Evolutionary conservation across 2,797 vertebrate genomes (phyloP), one percentile per base, ranked within the genome.

Genomic region (Microctenopoma stevenorrisi): DNA sequence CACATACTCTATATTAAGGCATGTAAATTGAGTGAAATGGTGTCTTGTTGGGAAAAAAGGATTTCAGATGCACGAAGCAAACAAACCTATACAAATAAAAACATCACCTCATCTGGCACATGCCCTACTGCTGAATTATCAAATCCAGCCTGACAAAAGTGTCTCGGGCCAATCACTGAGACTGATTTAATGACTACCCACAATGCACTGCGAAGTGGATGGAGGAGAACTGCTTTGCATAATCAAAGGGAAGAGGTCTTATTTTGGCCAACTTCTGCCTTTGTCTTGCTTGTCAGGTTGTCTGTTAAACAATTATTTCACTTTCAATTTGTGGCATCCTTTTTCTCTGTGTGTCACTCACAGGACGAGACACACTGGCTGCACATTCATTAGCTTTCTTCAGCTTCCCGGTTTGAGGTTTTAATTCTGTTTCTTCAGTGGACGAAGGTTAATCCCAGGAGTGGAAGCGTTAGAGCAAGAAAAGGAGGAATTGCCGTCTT

Each of bases 101-200:
- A 14, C 14, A 16, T 5, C 14, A 79, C 49, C 67, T 68, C 37
- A 51, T n/a, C 63, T 48, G 35, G 40, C 10, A 46, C 42, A 43
- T 46, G 43, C 43, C 37, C 25, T 15, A 46, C 33, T 18, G 11
- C 43, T 8, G 44, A 76, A 63, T 11, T 57, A 67, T 76, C 59
- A 72, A 76, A 74, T 70, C 58, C 60, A 52, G 69, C 55, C 66
- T 22, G 52, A 85, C 77, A 84, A 84, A 71, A 73, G 74, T 16
- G 46, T 73, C 48, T 77, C 43, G 15, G 64, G 52, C 76, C 60
- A 76, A 63, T 81, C 78, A 60, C 57, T 12, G 64, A 66, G 52
- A 80, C 64, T 54, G 72, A 83, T 87, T 64, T 81, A 86, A 88
- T 87, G 84, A 79, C 63, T 81, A 81, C 76, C 85, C 78, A 82